phyloP scores from a whole-genome alignment of 2,797 vertebrate species.

The Loriculus beryllinus region DNA sequence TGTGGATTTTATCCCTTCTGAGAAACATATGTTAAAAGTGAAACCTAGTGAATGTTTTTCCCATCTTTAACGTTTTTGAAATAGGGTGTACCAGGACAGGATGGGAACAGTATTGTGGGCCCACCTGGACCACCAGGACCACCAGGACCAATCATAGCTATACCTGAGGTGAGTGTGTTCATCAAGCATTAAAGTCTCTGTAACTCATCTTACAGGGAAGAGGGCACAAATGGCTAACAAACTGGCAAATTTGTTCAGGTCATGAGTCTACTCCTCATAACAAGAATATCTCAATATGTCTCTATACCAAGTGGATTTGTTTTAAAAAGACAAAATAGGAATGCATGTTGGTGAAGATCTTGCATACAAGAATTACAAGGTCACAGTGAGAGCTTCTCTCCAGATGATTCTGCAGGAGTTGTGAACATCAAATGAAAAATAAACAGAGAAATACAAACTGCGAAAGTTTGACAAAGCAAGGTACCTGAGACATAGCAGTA shows the following conservation, averaged over 20 bases:
- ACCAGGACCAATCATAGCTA: slow-evolving; percentile 72
- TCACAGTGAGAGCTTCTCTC: neutral
- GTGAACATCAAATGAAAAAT: neutral
- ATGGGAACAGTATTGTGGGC: slow-evolving; percentile 80
- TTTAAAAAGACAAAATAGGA: neutral
- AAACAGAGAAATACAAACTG: neutral
- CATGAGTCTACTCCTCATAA: neutral
- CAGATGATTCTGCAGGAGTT: neutral
- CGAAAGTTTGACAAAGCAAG: neutral
- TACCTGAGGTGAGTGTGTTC: slow-evolving; percentile 59
- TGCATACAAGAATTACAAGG: neutral
- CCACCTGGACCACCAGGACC: slow-evolving; percentile 88
- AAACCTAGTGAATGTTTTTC: neutral
- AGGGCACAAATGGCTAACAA: neutral
- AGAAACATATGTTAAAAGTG: neutral
- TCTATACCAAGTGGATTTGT: neutral
- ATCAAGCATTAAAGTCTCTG: neutral
- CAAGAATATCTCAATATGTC: neutral
- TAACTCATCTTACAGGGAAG: neutral
- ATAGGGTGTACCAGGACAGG: slow-evolving; percentile 86
- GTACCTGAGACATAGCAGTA: neutral
- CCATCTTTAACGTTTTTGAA: neutral
- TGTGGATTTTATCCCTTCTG: neutral
- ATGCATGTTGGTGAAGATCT: neutral
- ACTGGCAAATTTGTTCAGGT: neutral